A percentile compares a stretch with the other conserved stretches of the same genome.
Evolutionary conservation across 1,140 invertebrate genomes (phyloP).

Genomic region (Orchesella cincta): DNA sequence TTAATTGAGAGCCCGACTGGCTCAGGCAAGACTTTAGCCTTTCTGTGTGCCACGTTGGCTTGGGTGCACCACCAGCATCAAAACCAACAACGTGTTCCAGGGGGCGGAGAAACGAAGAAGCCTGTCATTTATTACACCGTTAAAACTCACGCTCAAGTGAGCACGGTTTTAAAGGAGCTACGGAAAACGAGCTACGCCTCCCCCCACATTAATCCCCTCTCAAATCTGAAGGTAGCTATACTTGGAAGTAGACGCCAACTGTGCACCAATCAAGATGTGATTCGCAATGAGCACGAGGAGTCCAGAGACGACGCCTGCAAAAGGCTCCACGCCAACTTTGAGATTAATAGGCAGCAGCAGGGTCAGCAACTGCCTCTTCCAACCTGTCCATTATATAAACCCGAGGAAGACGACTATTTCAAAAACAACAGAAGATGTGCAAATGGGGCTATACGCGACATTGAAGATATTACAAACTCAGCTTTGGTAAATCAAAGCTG

Average conservation of each 20-base stretch:
- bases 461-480: not conserved
- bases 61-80: not conserved
- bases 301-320: not conserved
- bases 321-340: not conserved
- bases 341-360: not conserved
- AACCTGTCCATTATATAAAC: not conserved
- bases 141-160: conserved; percentile 35
- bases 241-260: conserved; percentile 28
- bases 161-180: conserved; percentile 31
- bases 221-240: conserved; percentile 9
- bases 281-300: not conserved
- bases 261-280: conserved; percentile 26
- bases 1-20: not conserved
- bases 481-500: not conserved
- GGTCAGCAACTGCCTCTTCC: not conserved
- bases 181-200: conserved; percentile 3
- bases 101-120: too few relatives aligned
- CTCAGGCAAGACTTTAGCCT: not conserved
- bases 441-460: not conserved
- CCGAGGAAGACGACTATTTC: not conserved
- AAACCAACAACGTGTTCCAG: not conserved
- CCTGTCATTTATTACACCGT: conserved; percentile 35
- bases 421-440: not conserved
- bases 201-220: not conserved
- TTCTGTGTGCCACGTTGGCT: not conserved